phyloP scores from a whole-genome alignment of 1,140 invertebrate genomes.

The Tetragnatha versicolor region DNA sequence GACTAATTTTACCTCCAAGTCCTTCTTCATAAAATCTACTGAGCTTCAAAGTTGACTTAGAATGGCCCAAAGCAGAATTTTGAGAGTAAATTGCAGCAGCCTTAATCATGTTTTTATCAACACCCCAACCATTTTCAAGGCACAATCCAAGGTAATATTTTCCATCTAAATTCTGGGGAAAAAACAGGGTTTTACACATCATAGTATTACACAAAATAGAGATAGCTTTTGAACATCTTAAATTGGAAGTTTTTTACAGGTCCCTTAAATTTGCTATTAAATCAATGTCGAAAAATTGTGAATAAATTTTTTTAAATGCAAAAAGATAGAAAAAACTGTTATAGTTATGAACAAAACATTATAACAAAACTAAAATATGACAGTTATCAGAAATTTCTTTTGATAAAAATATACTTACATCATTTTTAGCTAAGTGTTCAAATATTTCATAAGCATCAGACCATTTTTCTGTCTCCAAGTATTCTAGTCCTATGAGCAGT shows the following conservation, averaged over 20 bases:
- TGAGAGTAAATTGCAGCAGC: slow-evolving; percentile 60
- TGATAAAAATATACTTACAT: slow-evolving; percentile 6
- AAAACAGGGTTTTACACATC: no score
- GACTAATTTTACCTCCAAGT: slow-evolving; percentile 59
- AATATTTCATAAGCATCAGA: slow-evolving; percentile 27
- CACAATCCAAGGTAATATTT: slow-evolving; percentile 62
- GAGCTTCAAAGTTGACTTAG: slow-evolving; percentile 60
- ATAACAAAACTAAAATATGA: no score
- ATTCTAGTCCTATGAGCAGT: slow-evolving; percentile 32
- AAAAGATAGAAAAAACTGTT: no score
- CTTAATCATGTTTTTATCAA: slow-evolving; percentile 58
- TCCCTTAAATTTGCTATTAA: no score
- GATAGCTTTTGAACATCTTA: no score
- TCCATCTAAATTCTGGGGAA: slow-evolving; percentile 59
- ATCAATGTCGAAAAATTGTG: no score
- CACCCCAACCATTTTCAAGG: slow-evolving; percentile 62
- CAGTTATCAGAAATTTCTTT: not conserved
- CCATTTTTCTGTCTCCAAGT: slow-evolving; percentile 26
- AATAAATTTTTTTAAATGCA: no score
- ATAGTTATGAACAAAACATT: no score
- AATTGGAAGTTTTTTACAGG: no score
- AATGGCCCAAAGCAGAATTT: slow-evolving; percentile 59
- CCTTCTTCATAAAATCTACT: slow-evolving; percentile 60
- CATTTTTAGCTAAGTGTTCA: not conserved
- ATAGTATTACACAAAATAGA: no score